Conservation (phyloP, 2,113 vertebrate species). For the Mus spicilegus region DNA sequence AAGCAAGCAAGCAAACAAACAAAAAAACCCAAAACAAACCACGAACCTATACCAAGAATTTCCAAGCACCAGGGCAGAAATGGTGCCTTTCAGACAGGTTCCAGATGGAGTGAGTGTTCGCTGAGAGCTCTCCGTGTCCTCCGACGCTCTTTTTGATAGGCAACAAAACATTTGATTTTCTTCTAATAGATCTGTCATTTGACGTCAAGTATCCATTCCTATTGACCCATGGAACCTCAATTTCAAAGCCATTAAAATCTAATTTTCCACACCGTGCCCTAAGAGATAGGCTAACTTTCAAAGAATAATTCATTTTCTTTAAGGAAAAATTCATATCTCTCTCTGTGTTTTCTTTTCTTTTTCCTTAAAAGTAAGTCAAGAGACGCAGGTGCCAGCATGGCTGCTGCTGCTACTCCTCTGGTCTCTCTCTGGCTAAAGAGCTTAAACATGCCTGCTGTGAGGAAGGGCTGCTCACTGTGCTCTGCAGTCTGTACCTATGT, state of each 20-base stretch:
- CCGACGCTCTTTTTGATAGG: conserved; percentile 72
- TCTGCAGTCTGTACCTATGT: conserved; percentile 42
- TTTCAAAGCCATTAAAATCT: conserved; percentile 87
- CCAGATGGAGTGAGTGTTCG: neutral
- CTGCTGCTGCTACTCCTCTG: neutral
- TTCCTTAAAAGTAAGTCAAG: conserved; percentile 38
- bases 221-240: conserved; percentile 86
- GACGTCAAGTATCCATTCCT: conserved; percentile 80
- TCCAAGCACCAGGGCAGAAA: neutral
- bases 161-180: conserved; percentile 82
- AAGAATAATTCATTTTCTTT: conserved; percentile 84
- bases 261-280: conserved; percentile 84
- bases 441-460: neutral
- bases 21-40: neutral
- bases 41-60: neutral
- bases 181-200: conserved; percentile 84
- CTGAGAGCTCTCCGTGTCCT: conserved; percentile 61
- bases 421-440: conserved; percentile 68
- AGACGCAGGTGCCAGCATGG: neutral
- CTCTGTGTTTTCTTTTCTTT: conserved; percentile 52
- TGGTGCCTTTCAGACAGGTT: accelerated
- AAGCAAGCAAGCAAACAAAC: no score
- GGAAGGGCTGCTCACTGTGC: accelerated
- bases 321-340: neutral
- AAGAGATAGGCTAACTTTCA: conserved; percentile 85